Percentiles rank a stretch among this genome's conserved stretches.
These are phyloP conservation scores for Lathamus discolor DNA, from an alignment of 2,113 vertebrate genomes.

Conservation along the genomic window DNA sequence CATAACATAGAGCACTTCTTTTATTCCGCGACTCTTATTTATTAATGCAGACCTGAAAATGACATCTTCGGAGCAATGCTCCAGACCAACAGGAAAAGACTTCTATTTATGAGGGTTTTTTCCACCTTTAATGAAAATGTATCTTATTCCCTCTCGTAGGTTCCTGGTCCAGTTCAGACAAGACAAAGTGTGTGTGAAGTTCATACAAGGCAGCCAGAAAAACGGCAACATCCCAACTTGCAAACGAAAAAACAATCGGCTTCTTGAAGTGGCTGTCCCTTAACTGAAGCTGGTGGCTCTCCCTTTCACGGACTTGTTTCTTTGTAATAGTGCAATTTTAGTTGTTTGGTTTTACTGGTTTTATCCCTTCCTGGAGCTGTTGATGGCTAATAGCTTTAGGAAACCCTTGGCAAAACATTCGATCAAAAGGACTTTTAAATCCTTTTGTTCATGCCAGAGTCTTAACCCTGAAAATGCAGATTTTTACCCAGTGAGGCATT, in stretches of 20 bases:
- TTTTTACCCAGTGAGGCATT: constrained; percentile 44
- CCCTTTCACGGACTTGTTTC: constrained; percentile 69
- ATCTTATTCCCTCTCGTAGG: constrained; percentile 69
- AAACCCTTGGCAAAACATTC: constrained; percentile 67
- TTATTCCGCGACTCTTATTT: neutral
- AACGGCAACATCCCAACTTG: constrained; percentile 89
- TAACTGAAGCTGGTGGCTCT: constrained; percentile 61
- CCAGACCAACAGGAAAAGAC: neutral
- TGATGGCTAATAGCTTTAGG: constrained; percentile 61
- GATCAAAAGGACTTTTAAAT: constrained; percentile 45
- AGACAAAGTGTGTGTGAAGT: constrained; percentile 98
- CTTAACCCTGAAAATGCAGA: constrained; percentile 53
- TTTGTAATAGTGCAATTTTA: constrained; percentile 82
- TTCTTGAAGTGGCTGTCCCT: constrained; percentile 94
- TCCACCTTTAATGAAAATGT: neutral
- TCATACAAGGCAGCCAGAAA: constrained; percentile 88
- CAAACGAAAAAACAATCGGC: constrained; percentile 97
- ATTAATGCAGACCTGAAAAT: neutral
- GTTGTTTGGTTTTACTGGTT: constrained; percentile 59
- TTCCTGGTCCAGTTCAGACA: constrained; percentile 97
- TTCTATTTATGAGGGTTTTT: fast-evolving
- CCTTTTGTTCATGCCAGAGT: constrained; percentile 39
- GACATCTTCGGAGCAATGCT: neutral
- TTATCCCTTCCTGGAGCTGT: constrained; percentile 64
- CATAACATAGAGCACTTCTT: neutral